Base-by-base conservation (phyloP, 2,797 vertebrate genomes). In the Galaxias olidus region DNA sequence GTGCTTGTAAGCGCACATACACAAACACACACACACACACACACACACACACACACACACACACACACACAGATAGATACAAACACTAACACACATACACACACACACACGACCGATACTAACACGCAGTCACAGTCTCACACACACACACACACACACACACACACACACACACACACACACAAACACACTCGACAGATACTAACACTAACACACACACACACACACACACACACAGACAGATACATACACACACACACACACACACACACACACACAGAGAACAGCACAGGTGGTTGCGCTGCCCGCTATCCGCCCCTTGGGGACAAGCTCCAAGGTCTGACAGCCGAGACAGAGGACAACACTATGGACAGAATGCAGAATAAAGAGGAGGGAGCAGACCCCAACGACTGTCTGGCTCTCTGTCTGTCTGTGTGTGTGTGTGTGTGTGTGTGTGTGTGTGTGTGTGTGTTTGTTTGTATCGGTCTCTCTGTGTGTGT, bases 21-120 rank as follows among this genome's bases (percentile, higher is more conserved):
- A 30, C 30, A 30, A 2, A 30, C 51, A 53, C 11, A 53, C n/a
- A 53, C 56, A 59, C 20, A 9, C 13, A 44, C 45, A 56, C 46
- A 60, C 19, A 50, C 59, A 18, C 53, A 49, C 46, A 65, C 10
- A 30, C n/a, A 62, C 13, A 13, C n/a, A 45, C 41, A 65, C 63
- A 19, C 5, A 59, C 45, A 64, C n/a, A n/a, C n/a, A n/a, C n/a
- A n/a, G n/a, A n/a, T n/a, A n/a, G n/a, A n/a, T n/a, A n/a, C n/a
- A n/a, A n/a, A n/a, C n/a, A n/a, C n/a, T n/a, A n/a, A n/a, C 30
- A 58, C 68, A 59, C 9, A 66, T 61, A 72, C 73, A 51, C 30
- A 30, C 54, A 50, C 9, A 44, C 11, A 8, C 52, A 59, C 54
- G 17, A 58, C 43, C 62, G 46, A 51, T 51, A 62, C 48, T 67